Base-by-base conservation (phyloP, 2,797 vertebrate genomes). In the Nannoperca obscura region DNA sequence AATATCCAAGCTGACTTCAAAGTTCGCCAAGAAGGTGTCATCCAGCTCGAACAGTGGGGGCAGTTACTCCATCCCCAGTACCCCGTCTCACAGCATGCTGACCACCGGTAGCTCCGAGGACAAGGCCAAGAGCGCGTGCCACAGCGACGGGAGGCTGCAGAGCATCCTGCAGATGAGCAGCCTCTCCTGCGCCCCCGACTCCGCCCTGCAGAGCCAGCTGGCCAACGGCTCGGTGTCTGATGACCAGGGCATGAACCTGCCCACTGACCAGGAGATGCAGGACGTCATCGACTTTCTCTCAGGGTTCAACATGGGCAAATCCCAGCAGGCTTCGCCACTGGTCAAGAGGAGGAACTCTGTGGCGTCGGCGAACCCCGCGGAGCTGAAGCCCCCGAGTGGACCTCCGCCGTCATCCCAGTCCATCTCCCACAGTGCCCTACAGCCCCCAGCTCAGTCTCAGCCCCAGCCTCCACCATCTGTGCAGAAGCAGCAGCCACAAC, bases 281-380 rank as follows among this genome's bases (percentile, higher is more conserved):
- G 98, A 99, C 63, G 98, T 99, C 83, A 99, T 99, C 3, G 98
- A 99, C 91, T 99, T 99, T 93, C 96, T 99, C 82, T 99, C 98
- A 32, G 98, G 98, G 74, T 99, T 99, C 93, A 99, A 98, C 92
- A 98, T 99, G 97, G 97, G 97, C 77, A 99, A 99, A 91, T 99
- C 97, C 50, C 98, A 99, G 93, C 97, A 99, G 93, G 96, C 97
- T 10, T 99, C 98, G 3, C 98, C 98, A 0, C 83, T 97, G 93
- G 95, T 97, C 81, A 99, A 97, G 88, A 96, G 98, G 89, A 97
- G 96, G 88, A 98, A 98, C 92, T 99, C 98, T 2, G 94, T 97
- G 76, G 96, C 97, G 0, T 97, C 97, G 17, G 94, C 96, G 9
- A 93, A 96, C 30, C 95, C 94, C 1, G 88, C 97, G 11, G 98